These are phyloP conservation scores for Phrynocephalus forsythii DNA, from an alignment of 2,797 vertebrate genomes.

Conservation along the genomic window DNA sequence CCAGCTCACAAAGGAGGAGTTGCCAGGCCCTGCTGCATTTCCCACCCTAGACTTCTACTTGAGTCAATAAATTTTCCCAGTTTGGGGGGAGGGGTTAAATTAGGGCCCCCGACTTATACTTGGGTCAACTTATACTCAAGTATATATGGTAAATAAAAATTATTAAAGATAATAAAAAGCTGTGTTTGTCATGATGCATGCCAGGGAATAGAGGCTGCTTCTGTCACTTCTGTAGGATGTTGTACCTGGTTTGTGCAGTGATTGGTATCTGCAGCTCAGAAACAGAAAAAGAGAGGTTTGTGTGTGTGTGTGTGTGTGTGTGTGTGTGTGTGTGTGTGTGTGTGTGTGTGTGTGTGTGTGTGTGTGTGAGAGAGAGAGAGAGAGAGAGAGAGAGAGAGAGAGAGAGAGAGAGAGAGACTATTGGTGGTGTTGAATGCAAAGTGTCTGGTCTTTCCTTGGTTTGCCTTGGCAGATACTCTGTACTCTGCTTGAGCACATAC, in stretches of 20 bases:
- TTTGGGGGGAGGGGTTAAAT: too few relatives aligned
- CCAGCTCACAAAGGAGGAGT: too few relatives aligned
- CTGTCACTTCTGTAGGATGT: neutral
- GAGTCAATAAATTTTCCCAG: too few relatives aligned
- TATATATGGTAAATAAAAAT: neutral
- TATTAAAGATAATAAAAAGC: neutral
- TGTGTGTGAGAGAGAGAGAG: too few relatives aligned
- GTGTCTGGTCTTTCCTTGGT: neutral
- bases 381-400: neutral
- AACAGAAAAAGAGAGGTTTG: neutral
- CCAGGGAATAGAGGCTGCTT: neutral
- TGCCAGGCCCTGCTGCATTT: too few relatives aligned
- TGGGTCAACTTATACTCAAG: too few relatives aligned
- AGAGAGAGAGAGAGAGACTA: too few relatives aligned
- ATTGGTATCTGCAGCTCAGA: neutral
- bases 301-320: too few relatives aligned
- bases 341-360: too few relatives aligned
- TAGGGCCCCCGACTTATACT: too few relatives aligned
- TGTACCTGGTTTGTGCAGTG: conserved; percentile 10
- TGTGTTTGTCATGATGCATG: neutral
- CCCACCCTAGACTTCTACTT: too few relatives aligned
- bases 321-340: too few relatives aligned
- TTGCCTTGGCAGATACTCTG: neutral
- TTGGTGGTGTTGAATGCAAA: conserved; percentile 3
- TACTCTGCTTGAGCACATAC: neutral